These are phyloP conservation scores for Otus sunia DNA, from an alignment of 2,113 vertebrate species.

Conservation along the genomic window DNA sequence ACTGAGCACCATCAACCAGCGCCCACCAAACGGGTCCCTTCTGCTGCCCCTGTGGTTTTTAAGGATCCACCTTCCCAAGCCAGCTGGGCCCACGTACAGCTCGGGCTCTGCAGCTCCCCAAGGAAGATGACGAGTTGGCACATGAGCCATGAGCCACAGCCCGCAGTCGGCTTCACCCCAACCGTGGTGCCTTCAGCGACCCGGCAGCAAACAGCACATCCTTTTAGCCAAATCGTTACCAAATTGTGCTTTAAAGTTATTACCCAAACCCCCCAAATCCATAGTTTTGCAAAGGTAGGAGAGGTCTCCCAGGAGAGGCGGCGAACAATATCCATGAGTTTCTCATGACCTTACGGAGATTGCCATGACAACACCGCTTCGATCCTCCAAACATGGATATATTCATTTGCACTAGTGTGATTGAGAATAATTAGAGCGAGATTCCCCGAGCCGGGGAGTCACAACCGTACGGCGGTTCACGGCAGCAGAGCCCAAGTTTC, in stretches of 20 bases:
- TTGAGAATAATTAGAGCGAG: slow-evolving; percentile 59
- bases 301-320: background rate
- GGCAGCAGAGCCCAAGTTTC: background rate
- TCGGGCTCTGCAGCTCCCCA: background rate
- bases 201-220: background rate
- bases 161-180: background rate
- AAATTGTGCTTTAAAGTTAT: background rate
- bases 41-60: rapidly evolving
- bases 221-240: background rate
- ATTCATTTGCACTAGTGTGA: slow-evolving; percentile 50
- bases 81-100: rapidly evolving
- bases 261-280: background rate
- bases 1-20: background rate
- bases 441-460: slow-evolving; percentile 2
- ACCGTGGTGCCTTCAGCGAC: rapidly evolving
- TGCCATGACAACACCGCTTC: slow-evolving; percentile 56
- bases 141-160: background rate
- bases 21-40: background rate
- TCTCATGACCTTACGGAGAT: slow-evolving; percentile 50
- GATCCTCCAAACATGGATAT: slow-evolving; percentile 35
- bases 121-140: rapidly evolving
- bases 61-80: background rate
- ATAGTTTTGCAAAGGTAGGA: background rate
- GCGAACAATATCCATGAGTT: background rate
- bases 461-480: background rate